These are phyloP conservation scores for Trichechus manatus DNA, from an alignment of 2,113 vertebrate genomes.

Conservation along the genomic window DNA sequence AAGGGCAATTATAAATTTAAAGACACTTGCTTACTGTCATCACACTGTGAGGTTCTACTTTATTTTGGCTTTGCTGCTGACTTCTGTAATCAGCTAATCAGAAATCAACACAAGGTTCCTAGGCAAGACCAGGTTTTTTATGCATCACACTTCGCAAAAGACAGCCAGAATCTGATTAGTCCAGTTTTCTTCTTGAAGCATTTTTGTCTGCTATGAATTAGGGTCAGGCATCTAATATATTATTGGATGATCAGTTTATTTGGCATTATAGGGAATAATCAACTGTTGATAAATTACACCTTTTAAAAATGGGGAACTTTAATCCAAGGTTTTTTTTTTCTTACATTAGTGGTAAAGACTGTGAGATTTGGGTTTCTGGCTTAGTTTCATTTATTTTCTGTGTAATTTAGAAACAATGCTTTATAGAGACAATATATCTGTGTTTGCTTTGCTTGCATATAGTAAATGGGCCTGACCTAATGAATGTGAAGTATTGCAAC, in stretches of 20 bases:
- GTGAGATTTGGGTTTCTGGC: conserved; percentile 83
- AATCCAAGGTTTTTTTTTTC: conserved; percentile 70
- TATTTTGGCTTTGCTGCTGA: conserved; percentile 65
- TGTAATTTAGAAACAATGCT: conserved; percentile 87
- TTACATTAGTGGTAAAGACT: conserved; percentile 80
- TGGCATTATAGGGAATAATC: conserved; percentile 83
- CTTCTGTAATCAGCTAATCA: conserved; percentile 71
- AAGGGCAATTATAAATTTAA: conserved; percentile 84
- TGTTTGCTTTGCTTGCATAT: conserved; percentile 83
- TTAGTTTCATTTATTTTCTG: conserved; percentile 87
- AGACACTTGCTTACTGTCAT: conserved; percentile 82
- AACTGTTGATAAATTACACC: conserved; percentile 81
- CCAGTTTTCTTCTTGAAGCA: neutral
- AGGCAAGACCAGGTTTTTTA: conserved; percentile 48
- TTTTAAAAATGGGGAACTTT: conserved; percentile 83
- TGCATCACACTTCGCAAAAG: neutral
- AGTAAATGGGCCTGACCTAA: conserved; percentile 88
- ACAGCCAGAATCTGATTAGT: neutral
- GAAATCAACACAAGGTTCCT: conserved; percentile 54
- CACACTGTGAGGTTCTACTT: conserved; percentile 68
- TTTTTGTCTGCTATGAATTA: conserved; percentile 72
- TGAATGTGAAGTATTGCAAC: conserved; percentile 86
- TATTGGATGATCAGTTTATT: conserved; percentile 83
- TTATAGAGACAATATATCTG: conserved; percentile 83
- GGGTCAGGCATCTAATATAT: conserved; percentile 75